Evolutionary conservation across 2,888 invertebrate species (phyloP), one percentile per base, ranked within the genome.

Genomic region (Scaptomyza tumidula): DNA sequence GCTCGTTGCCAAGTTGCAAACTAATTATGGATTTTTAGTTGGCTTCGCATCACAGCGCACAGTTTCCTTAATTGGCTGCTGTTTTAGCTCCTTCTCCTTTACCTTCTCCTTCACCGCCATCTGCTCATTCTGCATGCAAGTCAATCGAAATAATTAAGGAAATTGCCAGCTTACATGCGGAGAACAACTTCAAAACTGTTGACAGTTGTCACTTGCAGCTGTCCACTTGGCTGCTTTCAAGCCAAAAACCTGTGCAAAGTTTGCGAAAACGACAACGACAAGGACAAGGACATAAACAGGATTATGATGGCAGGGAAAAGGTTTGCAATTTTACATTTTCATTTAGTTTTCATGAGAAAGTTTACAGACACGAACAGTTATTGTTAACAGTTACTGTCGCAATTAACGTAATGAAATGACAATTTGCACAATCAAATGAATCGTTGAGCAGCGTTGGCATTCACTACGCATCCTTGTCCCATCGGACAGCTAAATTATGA

Each of bases 81-180:
- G 49, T 53, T 48, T 54, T 52, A 50, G 58, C 46, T 44, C 9
- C 46, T 44, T 31, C 13, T 2, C 13, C 14, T 39, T 0, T n/a
- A 1, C 2, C 37, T 13, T 2, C 35, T 11, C 14, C 37, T 6
- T 6, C 37, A 5, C n/a, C 37, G 1, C 7, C 39, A 24, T 3
- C 10, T 9, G 7, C 39, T 9, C 0, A 14, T 39, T 1, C 41
- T 10, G 16, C 16, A 9, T 14, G n/a, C 41, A 37, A 41, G 54
- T 33, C 66, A 52, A 66, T 53, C 48, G 58, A 68, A 52, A 52
- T 84, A 80, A 81, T 80, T 86, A 78, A 64, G 74, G 45, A 46
- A 74, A 74, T 67, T 74, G 59, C 66, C 60, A 66, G 55, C 63
- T 61, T 61, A 64, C 57, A 50, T 4, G n/a, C 9, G 0, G 39